phyloP scores from a whole-genome alignment of 1,140 invertebrate species.

The Oscheius sp. region DNA sequence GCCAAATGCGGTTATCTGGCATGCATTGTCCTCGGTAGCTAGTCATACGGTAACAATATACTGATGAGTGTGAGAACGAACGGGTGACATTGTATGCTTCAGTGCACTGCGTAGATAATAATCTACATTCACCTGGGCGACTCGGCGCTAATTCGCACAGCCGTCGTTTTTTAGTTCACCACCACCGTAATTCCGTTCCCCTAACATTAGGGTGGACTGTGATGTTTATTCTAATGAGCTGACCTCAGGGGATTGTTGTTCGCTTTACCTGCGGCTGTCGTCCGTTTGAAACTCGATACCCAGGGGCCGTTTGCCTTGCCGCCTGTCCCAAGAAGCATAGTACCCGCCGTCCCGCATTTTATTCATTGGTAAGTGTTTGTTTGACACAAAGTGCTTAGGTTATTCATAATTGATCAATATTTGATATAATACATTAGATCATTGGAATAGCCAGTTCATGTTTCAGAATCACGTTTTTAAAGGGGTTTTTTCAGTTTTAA shows the following conservation, averaged over 20 bases:
- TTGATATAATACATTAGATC: too few species aligned
- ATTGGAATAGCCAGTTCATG: too few species aligned
- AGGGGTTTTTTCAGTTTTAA: too few species aligned
- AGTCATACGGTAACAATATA: background rate
- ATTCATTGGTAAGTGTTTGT: too few species aligned
- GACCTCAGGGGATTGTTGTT: background rate
- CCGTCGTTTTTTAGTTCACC: too few species aligned
- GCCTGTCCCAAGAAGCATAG: conserved; percentile 4
- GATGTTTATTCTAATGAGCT: background rate
- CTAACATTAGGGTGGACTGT: background rate
- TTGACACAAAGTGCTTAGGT: too few species aligned
- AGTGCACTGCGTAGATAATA: conserved; percentile 7
- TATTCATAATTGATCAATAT: too few species aligned
- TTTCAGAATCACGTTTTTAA: too few species aligned
- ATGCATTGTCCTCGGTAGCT: background rate
- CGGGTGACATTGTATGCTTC: background rate
- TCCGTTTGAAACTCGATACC: background rate
- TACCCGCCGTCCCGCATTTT: too few species aligned
- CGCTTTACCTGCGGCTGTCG: conserved; percentile 1
- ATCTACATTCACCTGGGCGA: background rate
- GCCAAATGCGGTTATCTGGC: background rate
- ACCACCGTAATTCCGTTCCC: too few species aligned
- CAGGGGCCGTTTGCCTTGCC: background rate
- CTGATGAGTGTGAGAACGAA: background rate
- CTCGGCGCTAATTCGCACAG: background rate